Evolutionary conservation across 2,797 vertebrate genomes (phyloP), one percentile per base, ranked within the genome.

Genomic region (Lates japonicus): DNA sequence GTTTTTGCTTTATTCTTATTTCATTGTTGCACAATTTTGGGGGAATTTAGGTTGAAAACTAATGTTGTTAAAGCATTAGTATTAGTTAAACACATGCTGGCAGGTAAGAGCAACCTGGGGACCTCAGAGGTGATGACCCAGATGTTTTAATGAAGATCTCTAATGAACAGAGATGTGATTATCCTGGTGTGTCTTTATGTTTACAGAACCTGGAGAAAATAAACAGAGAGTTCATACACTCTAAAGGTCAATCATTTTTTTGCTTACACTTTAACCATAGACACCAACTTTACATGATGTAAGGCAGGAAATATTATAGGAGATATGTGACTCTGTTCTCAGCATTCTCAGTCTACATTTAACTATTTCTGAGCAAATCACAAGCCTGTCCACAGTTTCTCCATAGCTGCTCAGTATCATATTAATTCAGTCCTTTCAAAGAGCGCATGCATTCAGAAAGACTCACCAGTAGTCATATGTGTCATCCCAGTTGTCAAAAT

Each of bases 401-500:
- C 20, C 4, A 44, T 10, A 54, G 48, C 58, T 70, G 33, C 7
- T 60, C 4, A 14, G 17, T 20, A 25, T 63, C 17, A 22, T 20
- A 29, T 51, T 4, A 5, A 54, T 25, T 57, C 42, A 61, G 39
- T 75, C 0, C 3, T 54, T 65, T 81, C 11, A 31, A 33, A 66
- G 55, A 70, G 19, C 31, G 0, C 1, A 10, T 2, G 5, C 35
- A 54, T 25, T 4, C 7, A 10, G 29, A 14, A 3, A 52, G 22
- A 37, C 4, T 86, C 77, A 99, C 98, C 98, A 99, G 94, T 99
- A 99, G 92, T 99, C 98, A 0, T 99, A 99, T 1, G 98, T 99
- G 90, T 99, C 98, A 33, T 99, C 98, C 98, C 98, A 99, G 95
- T 99, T 98, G 92, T 99, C 98, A 87, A 99, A 99, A 93, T 99